phyloP scores from a whole-genome alignment of 2,113 vertebrate species.

The Mesitornis unicolor region DNA sequence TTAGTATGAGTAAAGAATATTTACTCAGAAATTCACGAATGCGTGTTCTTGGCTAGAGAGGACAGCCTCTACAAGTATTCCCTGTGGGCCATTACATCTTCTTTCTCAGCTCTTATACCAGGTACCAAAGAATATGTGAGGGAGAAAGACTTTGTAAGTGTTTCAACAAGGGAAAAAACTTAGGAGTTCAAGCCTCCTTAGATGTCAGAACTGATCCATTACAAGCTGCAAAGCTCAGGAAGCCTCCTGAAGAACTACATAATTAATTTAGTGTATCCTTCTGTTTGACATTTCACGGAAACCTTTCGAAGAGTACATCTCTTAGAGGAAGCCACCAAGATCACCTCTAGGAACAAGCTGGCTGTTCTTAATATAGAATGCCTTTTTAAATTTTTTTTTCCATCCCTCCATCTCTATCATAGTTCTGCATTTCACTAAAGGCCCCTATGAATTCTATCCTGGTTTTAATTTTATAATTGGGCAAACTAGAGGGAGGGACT shows the following conservation, averaged over 20 bases:
- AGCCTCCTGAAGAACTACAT: not conserved
- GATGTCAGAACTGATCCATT: slow-evolving; percentile 5
- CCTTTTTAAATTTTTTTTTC: not conserved
- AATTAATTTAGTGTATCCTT: not conserved
- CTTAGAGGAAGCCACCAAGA: not conserved
- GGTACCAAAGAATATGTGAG: not conserved
- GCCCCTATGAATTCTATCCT: not conserved
- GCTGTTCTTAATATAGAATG: not conserved
- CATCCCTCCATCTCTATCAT: not conserved
- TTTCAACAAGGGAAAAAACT: not conserved
- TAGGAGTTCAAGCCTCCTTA: not conserved
- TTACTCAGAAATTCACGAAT: not conserved
- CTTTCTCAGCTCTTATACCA: not conserved
- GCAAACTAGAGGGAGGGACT: not conserved
- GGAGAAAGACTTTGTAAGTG: not conserved
- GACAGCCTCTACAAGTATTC: not conserved
- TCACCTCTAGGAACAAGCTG: not conserved
- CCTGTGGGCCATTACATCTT: not conserved
- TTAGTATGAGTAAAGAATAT: not conserved
- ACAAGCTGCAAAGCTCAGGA: not conserved
- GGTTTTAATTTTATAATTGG: not conserved
- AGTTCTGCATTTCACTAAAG: not conserved
- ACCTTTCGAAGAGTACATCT: not conserved
- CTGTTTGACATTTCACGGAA: not conserved
- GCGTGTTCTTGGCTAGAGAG: not conserved